A percentile compares a stretch with the other conserved stretches of the same genome.
Evolutionary conservation across 1,140 invertebrate genomes (phyloP).

Genomic region (Drosophila saltans): DNA sequence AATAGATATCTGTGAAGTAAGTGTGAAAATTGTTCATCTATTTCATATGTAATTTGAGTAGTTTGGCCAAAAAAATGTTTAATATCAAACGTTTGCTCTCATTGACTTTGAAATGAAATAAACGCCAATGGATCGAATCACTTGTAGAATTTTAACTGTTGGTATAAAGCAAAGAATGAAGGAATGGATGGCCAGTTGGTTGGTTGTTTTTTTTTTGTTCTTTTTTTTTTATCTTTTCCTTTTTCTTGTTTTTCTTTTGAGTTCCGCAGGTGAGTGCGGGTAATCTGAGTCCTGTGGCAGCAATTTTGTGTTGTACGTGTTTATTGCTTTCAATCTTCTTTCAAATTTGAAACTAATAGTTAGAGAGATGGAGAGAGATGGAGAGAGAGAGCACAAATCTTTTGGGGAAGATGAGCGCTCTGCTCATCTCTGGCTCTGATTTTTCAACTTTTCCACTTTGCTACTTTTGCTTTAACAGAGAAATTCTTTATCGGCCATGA

Average conservation of each 20-base stretch:
- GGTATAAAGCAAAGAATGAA: background rate
- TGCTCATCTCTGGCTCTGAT: background rate
- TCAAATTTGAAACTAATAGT: constrained; percentile 57
- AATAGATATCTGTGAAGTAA: background rate
- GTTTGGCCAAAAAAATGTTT: background rate
- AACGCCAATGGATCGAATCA: constrained; percentile 2
- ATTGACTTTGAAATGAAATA: constrained; percentile 10
- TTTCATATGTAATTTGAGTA: background rate
- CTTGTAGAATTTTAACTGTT: background rate
- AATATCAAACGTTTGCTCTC: constrained; percentile 12
- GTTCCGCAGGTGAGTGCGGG: constrained; percentile 26
- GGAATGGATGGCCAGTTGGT: background rate
- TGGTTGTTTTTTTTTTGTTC: background rate
- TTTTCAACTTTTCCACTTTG: constrained; percentile 11
- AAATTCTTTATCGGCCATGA: background rate
- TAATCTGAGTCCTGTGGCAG: constrained; percentile 42
- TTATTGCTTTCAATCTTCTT: constrained; percentile 52
- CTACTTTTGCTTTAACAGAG: background rate
- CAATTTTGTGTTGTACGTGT: constrained; percentile 54
- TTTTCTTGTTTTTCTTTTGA: background rate
- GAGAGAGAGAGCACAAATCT: constrained; percentile 25
- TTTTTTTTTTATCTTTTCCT: no score
- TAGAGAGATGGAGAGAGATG: background rate
- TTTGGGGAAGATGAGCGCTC: background rate
- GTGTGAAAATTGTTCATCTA: background rate